A percentile compares a stretch with the other conserved stretches of the same genome.
These are phyloP conservation scores for Coenonympha glycerion DNA, from an alignment of 2,888 invertebrate species.

Conservation along the genomic window DNA sequence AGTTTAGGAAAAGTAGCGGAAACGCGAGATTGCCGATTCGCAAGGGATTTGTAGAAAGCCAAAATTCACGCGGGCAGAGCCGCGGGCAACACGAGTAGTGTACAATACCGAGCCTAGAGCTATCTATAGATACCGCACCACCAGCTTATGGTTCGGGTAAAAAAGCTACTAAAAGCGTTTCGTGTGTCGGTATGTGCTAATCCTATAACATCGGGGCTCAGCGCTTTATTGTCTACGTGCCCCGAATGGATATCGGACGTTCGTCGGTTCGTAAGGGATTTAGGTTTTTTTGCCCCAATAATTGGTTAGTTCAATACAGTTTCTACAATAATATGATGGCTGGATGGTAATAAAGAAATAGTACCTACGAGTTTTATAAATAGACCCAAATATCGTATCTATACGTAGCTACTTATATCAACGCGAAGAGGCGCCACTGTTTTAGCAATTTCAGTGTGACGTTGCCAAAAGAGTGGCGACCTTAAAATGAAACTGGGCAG, in stretches of 20 bases:
- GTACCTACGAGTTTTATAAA: no score
- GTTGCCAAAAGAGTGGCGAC: no score
- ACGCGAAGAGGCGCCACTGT: no score
- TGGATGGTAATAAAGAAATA: no score
- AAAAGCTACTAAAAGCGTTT: conserved; percentile 9
- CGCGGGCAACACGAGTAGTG: neutral
- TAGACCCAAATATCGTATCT: no score
- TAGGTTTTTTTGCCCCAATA: conserved; percentile 11
- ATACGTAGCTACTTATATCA: neutral
- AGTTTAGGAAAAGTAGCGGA: no score
- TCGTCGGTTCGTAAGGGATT: conserved; percentile 10
- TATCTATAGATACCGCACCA: neutral
- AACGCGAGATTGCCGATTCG: no score
- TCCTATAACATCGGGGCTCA: conserved; percentile 21
- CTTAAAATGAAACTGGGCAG: no score
- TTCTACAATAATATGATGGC: neutral
- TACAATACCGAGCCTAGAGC: neutral
- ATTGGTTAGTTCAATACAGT: neutral
- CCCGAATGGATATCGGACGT: conserved; percentile 16
- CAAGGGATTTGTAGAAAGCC: no score
- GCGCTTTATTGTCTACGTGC: conserved; percentile 22
- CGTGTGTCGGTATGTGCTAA: conserved; percentile 22
- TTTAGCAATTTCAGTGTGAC: no score
- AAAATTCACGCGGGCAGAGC: no score
- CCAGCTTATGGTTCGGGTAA: neutral